These are phyloP conservation scores for Gallinago media DNA, from an alignment of 2,113 vertebrate species.

Conservation along the genomic window DNA sequence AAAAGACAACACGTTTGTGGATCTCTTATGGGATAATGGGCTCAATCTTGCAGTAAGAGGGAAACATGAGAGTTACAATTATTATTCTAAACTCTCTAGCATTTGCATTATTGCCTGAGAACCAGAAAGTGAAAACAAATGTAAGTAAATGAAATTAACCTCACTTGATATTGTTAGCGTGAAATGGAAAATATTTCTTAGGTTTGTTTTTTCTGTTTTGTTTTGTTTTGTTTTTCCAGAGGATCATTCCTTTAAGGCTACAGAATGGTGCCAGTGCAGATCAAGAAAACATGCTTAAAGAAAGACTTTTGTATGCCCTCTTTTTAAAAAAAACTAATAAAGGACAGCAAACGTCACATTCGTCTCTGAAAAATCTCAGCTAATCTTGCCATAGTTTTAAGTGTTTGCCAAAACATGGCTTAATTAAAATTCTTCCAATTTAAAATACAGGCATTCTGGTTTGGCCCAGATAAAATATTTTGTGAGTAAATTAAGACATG, in stretches of 20 bases:
- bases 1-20: not conserved
- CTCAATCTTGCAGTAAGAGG: not conserved
- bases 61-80: not conserved
- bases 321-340: not conserved
- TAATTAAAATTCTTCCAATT: constrained; percentile 27
- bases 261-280: not conserved
- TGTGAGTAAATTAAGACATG: not conserved
- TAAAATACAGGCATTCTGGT: not conserved
- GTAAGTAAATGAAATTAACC: constrained; percentile 3
- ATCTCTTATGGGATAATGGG: not conserved
- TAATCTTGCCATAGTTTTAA: not conserved
- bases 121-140: constrained; percentile 31
- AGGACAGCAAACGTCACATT: not conserved
- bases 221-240: not conserved
- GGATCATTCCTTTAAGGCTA: not conserved
- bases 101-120: not conserved
- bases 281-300: not conserved
- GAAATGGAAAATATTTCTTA: not conserved
- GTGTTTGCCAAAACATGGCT: not conserved
- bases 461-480: not conserved
- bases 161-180: not conserved
- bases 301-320: not conserved
- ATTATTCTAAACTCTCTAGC: not conserved
- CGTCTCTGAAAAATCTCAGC: not conserved
- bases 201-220: not conserved